Percentiles rank a stretch among this genome's conserved stretches.
Evolutionary conservation across 2,888 invertebrate genomes (phyloP).

Genomic region (Ashinkailepas kermadecensis): DNA sequence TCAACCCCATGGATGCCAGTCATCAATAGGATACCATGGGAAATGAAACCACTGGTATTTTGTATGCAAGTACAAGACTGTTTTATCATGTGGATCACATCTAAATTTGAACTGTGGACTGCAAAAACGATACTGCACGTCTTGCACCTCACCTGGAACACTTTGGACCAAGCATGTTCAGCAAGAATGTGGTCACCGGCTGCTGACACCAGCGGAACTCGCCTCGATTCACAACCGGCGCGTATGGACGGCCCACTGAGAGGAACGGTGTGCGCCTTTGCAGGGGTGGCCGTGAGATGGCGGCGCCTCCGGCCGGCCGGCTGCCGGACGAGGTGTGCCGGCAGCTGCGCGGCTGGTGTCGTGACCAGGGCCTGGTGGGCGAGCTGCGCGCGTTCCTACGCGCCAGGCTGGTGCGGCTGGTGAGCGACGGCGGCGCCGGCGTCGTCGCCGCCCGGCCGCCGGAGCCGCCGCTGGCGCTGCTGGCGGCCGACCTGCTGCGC

Average conservation of each 20-base stretch:
- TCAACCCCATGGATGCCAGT: too few relatives aligned
- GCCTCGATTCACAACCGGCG: too few relatives aligned
- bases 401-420: neutral
- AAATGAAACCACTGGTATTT: too few relatives aligned
- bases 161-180: too few relatives aligned
- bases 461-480: slow-evolving; percentile 2
- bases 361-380: slow-evolving; percentile 11
- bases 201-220: too few relatives aligned
- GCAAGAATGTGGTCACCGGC: too few relatives aligned
- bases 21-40: too few relatives aligned
- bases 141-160: too few relatives aligned
- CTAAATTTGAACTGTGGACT: too few relatives aligned
- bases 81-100: too few relatives aligned
- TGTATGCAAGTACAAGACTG: too few relatives aligned
- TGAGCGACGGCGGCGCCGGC: neutral
- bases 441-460: neutral
- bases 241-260: neutral
- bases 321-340: neutral
- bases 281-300: neutral
- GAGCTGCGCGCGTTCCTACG: slow-evolving; percentile 20
- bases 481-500: slow-evolving; percentile 14
- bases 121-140: too few relatives aligned
- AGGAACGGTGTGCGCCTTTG: neutral
- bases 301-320: neutral
- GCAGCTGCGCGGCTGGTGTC: neutral